phyloP scores from a whole-genome alignment of 2,888 invertebrate species.

The Notodonta dromedarius region DNA sequence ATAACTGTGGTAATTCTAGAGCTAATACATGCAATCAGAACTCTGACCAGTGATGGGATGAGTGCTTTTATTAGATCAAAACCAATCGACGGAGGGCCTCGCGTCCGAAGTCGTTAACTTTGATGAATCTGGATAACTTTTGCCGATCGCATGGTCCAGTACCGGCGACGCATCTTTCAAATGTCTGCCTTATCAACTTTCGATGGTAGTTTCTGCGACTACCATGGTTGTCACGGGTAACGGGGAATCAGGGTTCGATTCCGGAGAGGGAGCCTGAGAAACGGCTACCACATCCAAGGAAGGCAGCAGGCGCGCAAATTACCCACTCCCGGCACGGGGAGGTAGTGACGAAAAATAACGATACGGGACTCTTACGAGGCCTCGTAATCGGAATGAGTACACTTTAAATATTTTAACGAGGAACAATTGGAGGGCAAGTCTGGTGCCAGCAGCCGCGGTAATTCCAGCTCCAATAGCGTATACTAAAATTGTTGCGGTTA shows the following conservation, averaged over 20 bases:
- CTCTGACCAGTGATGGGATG: constrained; percentile 71
- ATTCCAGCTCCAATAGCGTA: constrained; percentile 88
- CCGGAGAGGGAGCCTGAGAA: constrained; percentile 89
- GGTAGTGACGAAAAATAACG: constrained; percentile 88
- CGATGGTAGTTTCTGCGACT: constrained; percentile 87
- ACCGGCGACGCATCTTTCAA: constrained; percentile 86
- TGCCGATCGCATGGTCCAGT: constrained; percentile 61
- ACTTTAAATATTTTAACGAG: constrained; percentile 85
- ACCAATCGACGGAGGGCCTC: constrained; percentile 73
- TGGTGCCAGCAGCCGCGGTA: constrained; percentile 88
- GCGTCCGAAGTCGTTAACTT: constrained; percentile 65
- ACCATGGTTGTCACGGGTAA: constrained; percentile 89
- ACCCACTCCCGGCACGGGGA: constrained; percentile 48
- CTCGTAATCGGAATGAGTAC: constrained; percentile 83
- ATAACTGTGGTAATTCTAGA: constrained; percentile 85
- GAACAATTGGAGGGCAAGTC: constrained; percentile 87
- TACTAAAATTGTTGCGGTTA: constrained; percentile 89
- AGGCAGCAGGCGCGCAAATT: constrained; percentile 87
- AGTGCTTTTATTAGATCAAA: constrained; percentile 61
- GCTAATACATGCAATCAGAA: constrained; percentile 77
- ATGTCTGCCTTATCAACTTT: constrained; percentile 88
- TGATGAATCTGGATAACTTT: constrained; percentile 76
- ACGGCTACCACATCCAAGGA: constrained; percentile 89
- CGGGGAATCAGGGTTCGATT: constrained; percentile 90
- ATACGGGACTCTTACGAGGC: constrained; percentile 84